Conservation (phyloP, 2,888 invertebrate genomes). For the Sycophila texana region DNA sequence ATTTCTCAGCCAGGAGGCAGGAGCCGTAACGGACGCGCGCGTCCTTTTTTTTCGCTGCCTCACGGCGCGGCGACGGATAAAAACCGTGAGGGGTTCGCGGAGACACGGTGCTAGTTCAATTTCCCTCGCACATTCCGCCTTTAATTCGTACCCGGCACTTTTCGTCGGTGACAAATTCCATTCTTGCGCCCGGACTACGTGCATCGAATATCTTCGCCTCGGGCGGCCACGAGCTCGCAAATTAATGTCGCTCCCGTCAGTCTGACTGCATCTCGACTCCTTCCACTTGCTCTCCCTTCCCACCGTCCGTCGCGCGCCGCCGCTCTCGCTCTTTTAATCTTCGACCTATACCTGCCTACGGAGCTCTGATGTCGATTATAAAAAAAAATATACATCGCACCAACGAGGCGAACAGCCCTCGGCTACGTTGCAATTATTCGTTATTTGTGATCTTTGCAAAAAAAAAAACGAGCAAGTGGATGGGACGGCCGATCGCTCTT, state of each 20-base stretch:
- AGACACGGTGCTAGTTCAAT: constrained; percentile 8
- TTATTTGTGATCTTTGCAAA: too few species aligned
- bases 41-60: background rate
- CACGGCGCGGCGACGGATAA: background rate
- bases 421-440: too few species aligned
- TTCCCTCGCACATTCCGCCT: constrained; percentile 42
- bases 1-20: background rate
- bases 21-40: background rate
- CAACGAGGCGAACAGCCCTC: too few species aligned
- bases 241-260: constrained; percentile 1
- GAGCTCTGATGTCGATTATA: too few species aligned
- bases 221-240: background rate
- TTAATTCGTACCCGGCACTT: constrained; percentile 65
- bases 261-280: constrained; percentile 6
- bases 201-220: constrained; percentile 56
- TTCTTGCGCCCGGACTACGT: constrained; percentile 64
- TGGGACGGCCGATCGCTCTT: too few species aligned
- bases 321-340: background rate
- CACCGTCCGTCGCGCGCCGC: background rate
- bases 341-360: background rate
- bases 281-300: constrained; percentile 12
- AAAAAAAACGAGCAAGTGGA: too few species aligned
- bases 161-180: constrained; percentile 67
- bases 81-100: too few species aligned
- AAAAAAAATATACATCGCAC: too few species aligned